Conservation (phyloP, 1,140 invertebrate species). For the Lanistes nyassanus region DNA sequence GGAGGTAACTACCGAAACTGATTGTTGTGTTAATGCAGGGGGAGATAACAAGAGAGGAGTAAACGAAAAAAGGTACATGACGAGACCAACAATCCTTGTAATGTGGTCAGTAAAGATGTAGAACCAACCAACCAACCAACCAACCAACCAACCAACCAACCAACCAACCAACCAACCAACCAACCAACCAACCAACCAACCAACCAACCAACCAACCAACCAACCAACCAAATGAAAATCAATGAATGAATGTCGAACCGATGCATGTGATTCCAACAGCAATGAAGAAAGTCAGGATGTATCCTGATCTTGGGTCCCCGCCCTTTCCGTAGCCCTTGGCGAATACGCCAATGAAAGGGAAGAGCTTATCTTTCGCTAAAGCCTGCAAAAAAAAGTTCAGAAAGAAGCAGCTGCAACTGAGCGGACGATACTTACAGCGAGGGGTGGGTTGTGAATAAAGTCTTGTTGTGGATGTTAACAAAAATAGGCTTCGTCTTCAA, state of each 20-base stretch:
- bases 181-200: too few species aligned
- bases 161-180: too few species aligned
- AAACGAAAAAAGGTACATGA: too few species aligned
- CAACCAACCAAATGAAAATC: neutral
- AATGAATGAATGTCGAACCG: constrained; percentile 72
- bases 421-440: neutral
- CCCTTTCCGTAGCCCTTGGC: constrained; percentile 94
- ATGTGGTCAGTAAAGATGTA: too few species aligned
- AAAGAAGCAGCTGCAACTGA: neutral
- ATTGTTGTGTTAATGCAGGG: neutral
- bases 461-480: neutral
- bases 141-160: too few species aligned
- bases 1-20: neutral
- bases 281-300: constrained; percentile 89
- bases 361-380: constrained; percentile 92
- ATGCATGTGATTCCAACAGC: constrained; percentile 87
- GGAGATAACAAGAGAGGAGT: too few species aligned
- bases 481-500: neutral
- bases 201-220: too few species aligned
- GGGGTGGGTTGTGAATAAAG: neutral
- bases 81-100: too few species aligned
- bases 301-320: constrained; percentile 91
- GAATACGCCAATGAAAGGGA: constrained; percentile 92
- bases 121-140: too few species aligned
- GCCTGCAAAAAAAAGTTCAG: constrained; percentile 75